phyloP scores from a whole-genome alignment of 1,140 invertebrate genomes.

The Dreissena rostriformis region DNA sequence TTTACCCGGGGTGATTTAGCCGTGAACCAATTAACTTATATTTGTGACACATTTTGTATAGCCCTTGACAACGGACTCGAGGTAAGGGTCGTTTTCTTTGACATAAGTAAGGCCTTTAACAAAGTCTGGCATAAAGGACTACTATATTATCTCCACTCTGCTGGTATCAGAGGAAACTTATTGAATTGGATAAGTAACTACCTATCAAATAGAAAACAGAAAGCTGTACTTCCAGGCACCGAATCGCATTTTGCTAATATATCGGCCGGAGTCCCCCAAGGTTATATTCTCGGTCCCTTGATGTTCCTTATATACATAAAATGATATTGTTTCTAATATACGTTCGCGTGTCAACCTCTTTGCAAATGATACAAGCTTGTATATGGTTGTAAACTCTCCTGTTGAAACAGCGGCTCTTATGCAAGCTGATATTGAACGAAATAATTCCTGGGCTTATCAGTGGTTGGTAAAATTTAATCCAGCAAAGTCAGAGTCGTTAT shows the following conservation, averaged over 20 bases:
- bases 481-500: conserved; percentile 64
- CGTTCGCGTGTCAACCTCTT: conserved; percentile 7
- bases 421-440: background rate
- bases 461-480: conserved; percentile 26
- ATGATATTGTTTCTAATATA: conserved; percentile 21
- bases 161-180: conserved; percentile 7
- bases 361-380: conserved; percentile 35
- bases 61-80: conserved; percentile 35
- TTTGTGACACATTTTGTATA: conserved; percentile 31
- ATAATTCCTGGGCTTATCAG: conserved; percentile 11
- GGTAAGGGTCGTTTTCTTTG: conserved; percentile 42
- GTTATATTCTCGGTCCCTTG: conserved; percentile 31
- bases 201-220: conserved; percentile 21
- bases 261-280: conserved; percentile 23
- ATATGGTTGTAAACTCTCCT: background rate
- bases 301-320: conserved; percentile 43
- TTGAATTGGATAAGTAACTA: conserved; percentile 34
- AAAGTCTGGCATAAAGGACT: conserved; percentile 45
- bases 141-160: conserved; percentile 12
- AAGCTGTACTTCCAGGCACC: conserved; percentile 18
- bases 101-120: conserved; percentile 56
- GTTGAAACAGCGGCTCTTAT: background rate
- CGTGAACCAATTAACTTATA: conserved; percentile 41
- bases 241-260: background rate
- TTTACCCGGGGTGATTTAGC: conserved; percentile 52